Base-by-base conservation (phyloP, 2,888 invertebrate species). In the Hyalella azteca region DNA sequence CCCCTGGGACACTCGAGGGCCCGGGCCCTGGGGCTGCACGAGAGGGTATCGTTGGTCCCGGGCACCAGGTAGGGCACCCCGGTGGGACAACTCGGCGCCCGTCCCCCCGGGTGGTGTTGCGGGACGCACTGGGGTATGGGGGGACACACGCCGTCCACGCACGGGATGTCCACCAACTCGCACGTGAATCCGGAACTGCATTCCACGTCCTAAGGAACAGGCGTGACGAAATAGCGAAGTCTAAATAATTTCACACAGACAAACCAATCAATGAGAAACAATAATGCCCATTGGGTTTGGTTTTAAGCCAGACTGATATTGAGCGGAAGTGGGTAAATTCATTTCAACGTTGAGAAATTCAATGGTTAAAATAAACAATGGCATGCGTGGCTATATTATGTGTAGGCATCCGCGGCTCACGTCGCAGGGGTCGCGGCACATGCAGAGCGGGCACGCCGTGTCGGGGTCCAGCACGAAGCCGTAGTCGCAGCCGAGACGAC, bases 401-500 rank as follows among this genome's bases (percentile, higher is more conserved):
- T n/a, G n/a, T n/a, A n/a, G n/a, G n/a, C 45, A 45, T 45, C 15
- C 45, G 11, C 22, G 19, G 0, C 93, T 91, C 0, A 91, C 91
- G 76, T 91, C 90, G 87, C 95, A 95, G 0, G 95, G 94, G 89
- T 95, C 93, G 1, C 94, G 90, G 86, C 95, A 95, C 81, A 92
- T 91, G 86, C 95, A 95, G 15, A 91, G 91, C 0, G 95, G 94
- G 86, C 95, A 95, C 22, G 93, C 92, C 0, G 90, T 91, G 0
- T 91, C 89, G 0, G 90, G 89, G 78, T 93, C 92, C 73, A 94
- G 87, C 77, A 92, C 91, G 86, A 93, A 94, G 0, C 95, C 95
- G 86, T 94, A 95, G 86, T 93, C 93, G 86, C 95, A 95, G 15
- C 94, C 93, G 90, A 95, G 92, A 80, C 94, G 91, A 86, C 95